These are phyloP conservation scores for Argentina silus DNA, from an alignment of 2,797 vertebrate genomes.

Conservation along the genomic window DNA sequence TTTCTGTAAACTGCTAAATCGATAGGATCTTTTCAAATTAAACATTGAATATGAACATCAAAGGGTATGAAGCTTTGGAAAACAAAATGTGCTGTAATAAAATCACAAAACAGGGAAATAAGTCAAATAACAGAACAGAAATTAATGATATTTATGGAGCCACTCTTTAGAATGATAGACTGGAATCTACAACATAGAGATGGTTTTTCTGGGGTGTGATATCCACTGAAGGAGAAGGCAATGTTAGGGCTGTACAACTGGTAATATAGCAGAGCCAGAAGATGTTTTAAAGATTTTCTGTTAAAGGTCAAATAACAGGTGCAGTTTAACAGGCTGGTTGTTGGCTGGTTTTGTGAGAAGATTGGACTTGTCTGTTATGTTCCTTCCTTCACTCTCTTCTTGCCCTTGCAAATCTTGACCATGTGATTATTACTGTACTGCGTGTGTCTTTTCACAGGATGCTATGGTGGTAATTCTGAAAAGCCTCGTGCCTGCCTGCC, in stretches of 20 bases:
- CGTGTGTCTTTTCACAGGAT: constrained; percentile 75
- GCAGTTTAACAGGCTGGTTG: constrained; percentile 1
- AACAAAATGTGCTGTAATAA: neutral
- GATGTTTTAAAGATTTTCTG: neutral
- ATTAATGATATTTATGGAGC: neutral
- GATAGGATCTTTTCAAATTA: no score
- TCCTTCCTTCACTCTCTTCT: neutral
- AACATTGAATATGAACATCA: no score
- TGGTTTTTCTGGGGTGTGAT: no score
- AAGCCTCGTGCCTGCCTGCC: constrained; percentile 88
- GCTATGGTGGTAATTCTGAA: constrained; percentile 92
- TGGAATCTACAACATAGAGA: no score
- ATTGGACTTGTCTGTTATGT: no score
- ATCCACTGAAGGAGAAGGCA: no score
- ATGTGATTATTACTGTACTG: constrained; percentile 2
- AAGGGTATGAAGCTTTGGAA: no score
- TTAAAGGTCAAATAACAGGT: constrained; percentile 1
- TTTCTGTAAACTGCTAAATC: no score
- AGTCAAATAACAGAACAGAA: neutral
- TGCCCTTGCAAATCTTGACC: neutral
- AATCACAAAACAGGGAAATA: neutral
- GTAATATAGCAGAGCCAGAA: neutral
- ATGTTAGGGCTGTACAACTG: neutral
- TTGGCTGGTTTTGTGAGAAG: neutral
- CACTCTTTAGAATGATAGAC: no score